Percentiles rank a stretch among this genome's conserved stretches.
These are phyloP conservation scores for Hippocampus comes DNA, from an alignment of 2,113 vertebrate species.

Conservation along the genomic window DNA sequence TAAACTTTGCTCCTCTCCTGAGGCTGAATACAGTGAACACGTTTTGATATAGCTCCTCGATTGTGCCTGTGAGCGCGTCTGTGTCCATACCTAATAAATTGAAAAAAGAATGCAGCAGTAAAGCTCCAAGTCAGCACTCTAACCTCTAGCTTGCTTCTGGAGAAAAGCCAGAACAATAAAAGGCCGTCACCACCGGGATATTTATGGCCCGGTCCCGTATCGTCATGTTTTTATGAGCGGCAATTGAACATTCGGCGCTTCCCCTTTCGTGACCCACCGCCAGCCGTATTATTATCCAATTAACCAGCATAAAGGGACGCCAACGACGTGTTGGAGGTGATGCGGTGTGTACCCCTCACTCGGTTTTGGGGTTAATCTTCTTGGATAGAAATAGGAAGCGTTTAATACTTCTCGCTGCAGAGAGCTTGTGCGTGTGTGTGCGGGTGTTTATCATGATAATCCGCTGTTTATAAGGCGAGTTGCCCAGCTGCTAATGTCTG, in stretches of 20 bases:
- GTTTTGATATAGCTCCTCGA: not conserved
- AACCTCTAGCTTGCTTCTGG: constrained; percentile 16
- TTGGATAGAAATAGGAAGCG: constrained; percentile 38
- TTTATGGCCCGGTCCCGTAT: constrained; percentile 2
- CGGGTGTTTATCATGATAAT: constrained; percentile 56
- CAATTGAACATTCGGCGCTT: constrained; percentile 7
- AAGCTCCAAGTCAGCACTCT: constrained; percentile 43
- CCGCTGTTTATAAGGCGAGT: constrained; percentile 49
- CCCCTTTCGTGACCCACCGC: not conserved
- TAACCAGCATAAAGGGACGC: constrained; percentile 8
- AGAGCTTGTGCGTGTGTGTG: constrained; percentile 38
- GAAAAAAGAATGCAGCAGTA: not conserved
- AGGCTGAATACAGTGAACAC: not conserved
- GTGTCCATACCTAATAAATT: not conserved
- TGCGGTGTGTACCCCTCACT: constrained; percentile 6
- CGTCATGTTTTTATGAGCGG: constrained; percentile 19
- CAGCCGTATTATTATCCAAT: constrained; percentile 22
- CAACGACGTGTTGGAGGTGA: constrained; percentile 4
- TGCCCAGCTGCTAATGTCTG: constrained; percentile 41
- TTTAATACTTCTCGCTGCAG: constrained; percentile 28
- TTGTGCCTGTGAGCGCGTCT: not conserved
- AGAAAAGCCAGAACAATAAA: constrained; percentile 28
- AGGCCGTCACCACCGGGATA: constrained; percentile 11
- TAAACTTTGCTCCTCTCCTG: not conserved
- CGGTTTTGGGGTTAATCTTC: constrained; percentile 12